Conservation (phyloP, 2,797 vertebrate species). For the Catharus ustulatus region DNA sequence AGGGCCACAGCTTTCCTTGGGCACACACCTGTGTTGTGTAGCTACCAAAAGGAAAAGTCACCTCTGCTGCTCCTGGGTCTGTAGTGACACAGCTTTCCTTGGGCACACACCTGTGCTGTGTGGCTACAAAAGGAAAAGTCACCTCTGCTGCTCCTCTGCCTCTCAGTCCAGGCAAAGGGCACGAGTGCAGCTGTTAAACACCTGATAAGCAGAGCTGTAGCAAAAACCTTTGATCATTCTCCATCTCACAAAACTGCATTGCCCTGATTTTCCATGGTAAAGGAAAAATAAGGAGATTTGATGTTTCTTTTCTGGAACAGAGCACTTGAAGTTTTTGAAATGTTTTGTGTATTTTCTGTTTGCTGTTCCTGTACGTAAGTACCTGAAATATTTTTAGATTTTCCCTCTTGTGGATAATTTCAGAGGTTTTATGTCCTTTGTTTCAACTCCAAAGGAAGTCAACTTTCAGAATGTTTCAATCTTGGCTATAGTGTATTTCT, state of each 20-base stretch:
- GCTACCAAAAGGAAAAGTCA: neutral
- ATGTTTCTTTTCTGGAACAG: constrained; percentile 1
- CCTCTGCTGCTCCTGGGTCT: neutral
- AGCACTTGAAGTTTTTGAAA: neutral
- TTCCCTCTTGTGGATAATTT: constrained; percentile 9
- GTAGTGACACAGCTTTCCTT: no score
- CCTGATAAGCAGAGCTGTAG: neutral
- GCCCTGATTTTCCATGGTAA: neutral
- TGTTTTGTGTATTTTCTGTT: neutral
- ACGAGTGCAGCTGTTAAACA: neutral
- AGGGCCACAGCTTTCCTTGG: neutral
- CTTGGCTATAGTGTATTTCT: neutral
- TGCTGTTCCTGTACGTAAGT: neutral
- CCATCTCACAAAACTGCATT: neutral
- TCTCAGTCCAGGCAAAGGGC: neutral
- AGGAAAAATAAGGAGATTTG: neutral
- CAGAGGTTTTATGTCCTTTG: neutral
- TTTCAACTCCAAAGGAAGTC: constrained; percentile 2
- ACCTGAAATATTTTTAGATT: constrained; percentile 28
- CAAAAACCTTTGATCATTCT: neutral
- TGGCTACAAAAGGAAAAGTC: neutral
- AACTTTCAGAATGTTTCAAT: constrained; percentile 3
- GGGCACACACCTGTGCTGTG: fast-evolving
- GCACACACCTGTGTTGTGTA: fast-evolving
- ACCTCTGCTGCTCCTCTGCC: neutral